Conservation (phyloP, 2,888 invertebrate species). For the Temnothorax ravouxi region DNA sequence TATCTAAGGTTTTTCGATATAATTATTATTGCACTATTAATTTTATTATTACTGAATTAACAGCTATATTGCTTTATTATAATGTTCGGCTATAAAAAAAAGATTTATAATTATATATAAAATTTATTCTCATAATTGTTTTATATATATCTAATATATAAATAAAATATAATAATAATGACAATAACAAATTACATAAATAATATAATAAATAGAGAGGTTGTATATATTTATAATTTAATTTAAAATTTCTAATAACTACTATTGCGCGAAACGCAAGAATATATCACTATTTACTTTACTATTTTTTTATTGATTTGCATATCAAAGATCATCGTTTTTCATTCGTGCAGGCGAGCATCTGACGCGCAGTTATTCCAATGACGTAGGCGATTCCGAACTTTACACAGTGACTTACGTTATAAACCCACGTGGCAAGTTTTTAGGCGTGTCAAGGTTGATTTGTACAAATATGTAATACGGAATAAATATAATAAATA, state of each 20-base stretch:
- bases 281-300: slow-evolving; percentile 11
- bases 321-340: slow-evolving; percentile 41
- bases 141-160: background rate
- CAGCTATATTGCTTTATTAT: too few species aligned
- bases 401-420: background rate
- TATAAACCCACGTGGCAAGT: slow-evolving; percentile 4
- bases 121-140: too few species aligned
- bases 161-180: background rate
- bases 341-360: background rate
- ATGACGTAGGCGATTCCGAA: slow-evolving; percentile 31
- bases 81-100: too few species aligned
- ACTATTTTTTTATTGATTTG: background rate
- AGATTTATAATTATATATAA: too few species aligned
- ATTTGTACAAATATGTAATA: background rate
- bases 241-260: background rate
- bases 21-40: too few species aligned
- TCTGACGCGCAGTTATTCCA: slow-evolving; percentile 33
- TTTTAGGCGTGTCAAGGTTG: background rate
- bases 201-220: background rate
- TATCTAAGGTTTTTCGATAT: too few species aligned
- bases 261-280: too few species aligned
- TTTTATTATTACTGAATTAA: too few species aligned
- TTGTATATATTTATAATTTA: background rate
- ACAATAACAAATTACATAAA: background rate
- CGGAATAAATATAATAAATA: background rate